phyloP scores from a whole-genome alignment of 2,888 invertebrate genomes.

The Aphidoletes aphidimyza region DNA sequence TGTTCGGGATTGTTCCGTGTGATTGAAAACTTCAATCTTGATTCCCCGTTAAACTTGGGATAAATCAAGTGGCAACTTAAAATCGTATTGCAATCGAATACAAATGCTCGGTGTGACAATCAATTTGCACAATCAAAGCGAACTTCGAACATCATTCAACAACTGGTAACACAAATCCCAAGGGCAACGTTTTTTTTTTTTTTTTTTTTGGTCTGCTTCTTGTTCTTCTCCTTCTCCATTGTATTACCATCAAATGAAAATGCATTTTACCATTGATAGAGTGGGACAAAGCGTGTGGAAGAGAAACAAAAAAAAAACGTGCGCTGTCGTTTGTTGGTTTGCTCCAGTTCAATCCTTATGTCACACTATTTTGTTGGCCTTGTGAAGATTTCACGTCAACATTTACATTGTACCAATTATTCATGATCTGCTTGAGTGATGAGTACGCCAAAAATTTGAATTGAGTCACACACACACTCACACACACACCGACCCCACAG shows the following conservation, averaged over 20 bases:
- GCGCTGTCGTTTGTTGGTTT: background rate
- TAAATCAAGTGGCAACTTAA: no score
- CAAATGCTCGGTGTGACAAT: background rate
- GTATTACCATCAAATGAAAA: background rate
- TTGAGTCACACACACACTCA: background rate
- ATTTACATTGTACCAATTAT: background rate
- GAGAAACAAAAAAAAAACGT: no score
- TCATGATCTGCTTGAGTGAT: background rate
- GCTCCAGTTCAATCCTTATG: background rate
- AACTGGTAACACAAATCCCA: no score
- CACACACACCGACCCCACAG: background rate
- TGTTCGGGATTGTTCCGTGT: no score
- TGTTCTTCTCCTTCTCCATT: no score
- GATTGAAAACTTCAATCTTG: no score
- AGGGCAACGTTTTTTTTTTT: background rate
- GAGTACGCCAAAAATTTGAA: background rate
- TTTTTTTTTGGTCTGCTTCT: background rate
- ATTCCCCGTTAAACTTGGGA: no score
- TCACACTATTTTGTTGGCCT: no score
- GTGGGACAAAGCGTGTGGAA: no score
- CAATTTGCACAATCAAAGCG: background rate
- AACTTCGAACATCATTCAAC: background rate
- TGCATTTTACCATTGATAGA: background rate
- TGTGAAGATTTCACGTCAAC: background rate
- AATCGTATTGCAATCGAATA: background rate